Evolutionary conservation across 2,113 vertebrate genomes (phyloP).

Genomic region (Oenanthe melanoleuca): DNA sequence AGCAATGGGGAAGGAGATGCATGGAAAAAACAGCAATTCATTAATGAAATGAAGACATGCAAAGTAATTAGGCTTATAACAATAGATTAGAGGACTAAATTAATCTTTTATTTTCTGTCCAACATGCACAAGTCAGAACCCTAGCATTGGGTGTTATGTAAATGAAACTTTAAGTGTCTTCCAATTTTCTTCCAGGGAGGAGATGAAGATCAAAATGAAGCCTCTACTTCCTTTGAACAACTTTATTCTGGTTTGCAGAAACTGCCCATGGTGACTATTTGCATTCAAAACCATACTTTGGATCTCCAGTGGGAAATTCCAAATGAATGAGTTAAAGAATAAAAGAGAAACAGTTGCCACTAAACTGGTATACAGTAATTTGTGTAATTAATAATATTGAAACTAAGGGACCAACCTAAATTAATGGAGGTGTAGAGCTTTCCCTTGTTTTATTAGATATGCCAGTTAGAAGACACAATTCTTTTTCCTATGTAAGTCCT

Average conservation of each 20-base stretch:
- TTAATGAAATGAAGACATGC: conserved; percentile 82
- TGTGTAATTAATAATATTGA: conserved; percentile 71
- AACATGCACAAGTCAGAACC: conserved; percentile 13
- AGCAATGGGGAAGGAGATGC: conserved; percentile 80
- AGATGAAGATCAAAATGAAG: neutral
- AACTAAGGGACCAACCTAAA: conserved; percentile 61
- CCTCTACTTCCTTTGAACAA: neutral
- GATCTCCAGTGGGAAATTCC: neutral
- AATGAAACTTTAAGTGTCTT: conserved; percentile 26
- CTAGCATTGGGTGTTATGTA: neutral
- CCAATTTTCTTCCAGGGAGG: neutral
- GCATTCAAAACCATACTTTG: neutral
- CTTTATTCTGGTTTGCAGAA: conserved; percentile 1
- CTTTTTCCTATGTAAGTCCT: conserved; percentile 29
- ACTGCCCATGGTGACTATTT: neutral
- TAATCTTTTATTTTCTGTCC: conserved; percentile 73
- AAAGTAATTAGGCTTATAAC: conserved; percentile 81
- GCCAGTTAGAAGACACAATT: conserved; percentile 37
- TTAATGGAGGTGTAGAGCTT: conserved; percentile 29
- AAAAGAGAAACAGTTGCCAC: neutral
- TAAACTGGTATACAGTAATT: conserved; percentile 31
- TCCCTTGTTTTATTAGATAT: conserved; percentile 47
- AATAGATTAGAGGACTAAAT: conserved; percentile 74
- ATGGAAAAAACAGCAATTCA: conserved; percentile 77
- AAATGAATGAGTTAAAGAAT: conserved; percentile 63